phyloP scores from a whole-genome alignment of 2,888 invertebrate genomes.

The Apamea sordens region DNA sequence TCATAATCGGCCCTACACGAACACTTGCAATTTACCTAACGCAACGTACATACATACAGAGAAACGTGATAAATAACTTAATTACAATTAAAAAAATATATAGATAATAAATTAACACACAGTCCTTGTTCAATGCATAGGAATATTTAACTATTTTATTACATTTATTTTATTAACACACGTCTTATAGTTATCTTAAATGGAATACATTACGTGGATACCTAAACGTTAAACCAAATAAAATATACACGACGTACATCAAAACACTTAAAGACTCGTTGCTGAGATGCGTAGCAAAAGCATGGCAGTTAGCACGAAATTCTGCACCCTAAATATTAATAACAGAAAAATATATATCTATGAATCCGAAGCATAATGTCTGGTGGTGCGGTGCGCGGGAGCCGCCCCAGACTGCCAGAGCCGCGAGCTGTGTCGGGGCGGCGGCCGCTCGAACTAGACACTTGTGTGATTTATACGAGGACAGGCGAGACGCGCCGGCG shows the following conservation, averaged over 20 bases:
- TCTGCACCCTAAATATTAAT: slow-evolving; percentile 88
- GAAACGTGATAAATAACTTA: slow-evolving; percentile 88
- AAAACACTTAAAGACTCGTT: slow-evolving; percentile 83
- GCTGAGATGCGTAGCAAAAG: slow-evolving; percentile 87
- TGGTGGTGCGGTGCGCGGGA: slow-evolving; percentile 68
- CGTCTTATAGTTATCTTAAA: slow-evolving; percentile 86
- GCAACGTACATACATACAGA: slow-evolving; percentile 74
- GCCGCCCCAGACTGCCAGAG: slow-evolving; percentile 48
- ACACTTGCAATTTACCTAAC: slow-evolving; percentile 76
- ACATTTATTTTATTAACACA: slow-evolving; percentile 83
- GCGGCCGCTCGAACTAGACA: slow-evolving; percentile 69
- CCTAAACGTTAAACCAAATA: slow-evolving; percentile 81
- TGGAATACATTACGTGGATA: slow-evolving; percentile 88
- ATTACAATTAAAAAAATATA: slow-evolving; percentile 80
- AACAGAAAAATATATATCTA: slow-evolving; percentile 84
- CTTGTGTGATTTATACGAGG: slow-evolving; percentile 71
- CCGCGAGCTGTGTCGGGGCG: slow-evolving; percentile 48
- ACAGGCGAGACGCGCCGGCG: slow-evolving; percentile 62
- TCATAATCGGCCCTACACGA: slow-evolving; percentile 79
- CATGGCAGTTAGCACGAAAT: slow-evolving; percentile 88
- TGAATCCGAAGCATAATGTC: slow-evolving; percentile 81
- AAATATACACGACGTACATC: slow-evolving; percentile 78
- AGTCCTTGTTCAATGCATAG: slow-evolving; percentile 88
- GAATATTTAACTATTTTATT: slow-evolving; percentile 84
- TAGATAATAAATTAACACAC: slow-evolving; percentile 89